phyloP scores from a whole-genome alignment of 2,888 invertebrate genomes.

The Plebejus argus region DNA sequence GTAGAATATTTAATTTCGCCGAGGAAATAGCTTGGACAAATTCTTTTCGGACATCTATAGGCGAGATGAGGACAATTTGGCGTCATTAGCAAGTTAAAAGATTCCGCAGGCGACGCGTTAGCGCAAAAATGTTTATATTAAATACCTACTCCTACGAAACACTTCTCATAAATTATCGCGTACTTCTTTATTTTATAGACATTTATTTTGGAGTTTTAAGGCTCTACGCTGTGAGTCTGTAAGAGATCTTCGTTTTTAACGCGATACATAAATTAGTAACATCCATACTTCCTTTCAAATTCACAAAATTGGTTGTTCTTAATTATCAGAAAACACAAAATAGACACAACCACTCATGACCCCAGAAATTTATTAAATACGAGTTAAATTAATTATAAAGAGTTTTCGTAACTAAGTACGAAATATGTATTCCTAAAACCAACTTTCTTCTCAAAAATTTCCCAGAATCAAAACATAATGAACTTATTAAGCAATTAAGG shows the following conservation, averaged over 20 bases:
- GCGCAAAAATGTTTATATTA: conserved; percentile 57
- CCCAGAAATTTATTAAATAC: background rate
- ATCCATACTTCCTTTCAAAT: background rate
- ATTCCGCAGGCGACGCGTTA: conserved; percentile 56
- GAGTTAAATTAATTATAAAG: no score
- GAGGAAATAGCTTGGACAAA: conserved; percentile 52
- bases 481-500: background rate
- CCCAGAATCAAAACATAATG: background rate
- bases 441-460: background rate
- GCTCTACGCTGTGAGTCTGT: background rate
- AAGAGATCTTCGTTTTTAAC: background rate
- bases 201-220: background rate
- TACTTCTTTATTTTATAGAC: background rate
- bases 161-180: conserved; percentile 32
- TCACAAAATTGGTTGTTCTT: background rate
- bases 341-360: background rate
- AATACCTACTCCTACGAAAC: conserved; percentile 39
- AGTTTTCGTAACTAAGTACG: background rate
- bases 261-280: background rate
- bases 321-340: background rate
- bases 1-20: conserved; percentile 61
- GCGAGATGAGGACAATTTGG: conserved; percentile 57
- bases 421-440: background rate
- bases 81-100: conserved; percentile 64
- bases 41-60: conserved; percentile 59